A percentile compares a stretch with the other conserved stretches of the same genome.
phyloP scores from a whole-genome alignment of 2,888 invertebrate genomes.

The Tortricodes alternella region DNA sequence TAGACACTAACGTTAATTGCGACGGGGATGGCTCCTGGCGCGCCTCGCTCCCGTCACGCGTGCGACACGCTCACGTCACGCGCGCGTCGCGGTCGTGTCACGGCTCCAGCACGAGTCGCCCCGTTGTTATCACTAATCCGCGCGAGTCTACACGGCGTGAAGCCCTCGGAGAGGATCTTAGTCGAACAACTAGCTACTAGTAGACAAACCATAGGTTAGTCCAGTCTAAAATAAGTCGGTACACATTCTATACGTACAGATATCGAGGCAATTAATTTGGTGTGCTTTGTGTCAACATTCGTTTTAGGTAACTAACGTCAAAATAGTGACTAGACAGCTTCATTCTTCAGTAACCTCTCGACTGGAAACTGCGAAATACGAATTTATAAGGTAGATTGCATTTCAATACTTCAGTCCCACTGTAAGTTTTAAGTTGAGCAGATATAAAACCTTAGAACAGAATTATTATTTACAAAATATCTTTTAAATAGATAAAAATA shows the following conservation, averaged over 20 bases:
- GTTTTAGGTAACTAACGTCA: slow-evolving; percentile 32
- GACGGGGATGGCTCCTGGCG: slow-evolving; percentile 21
- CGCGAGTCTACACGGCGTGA: slow-evolving; percentile 46
- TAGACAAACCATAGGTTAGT: slow-evolving; percentile 2
- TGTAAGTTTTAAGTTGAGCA: slow-evolving; percentile 79
- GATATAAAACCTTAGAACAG: slow-evolving; percentile 77
- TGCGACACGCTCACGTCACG: slow-evolving; percentile 21
- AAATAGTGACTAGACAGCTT: slow-evolving; percentile 36
- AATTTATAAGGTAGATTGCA: slow-evolving; percentile 40
- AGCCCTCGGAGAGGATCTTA: slow-evolving; percentile 30
- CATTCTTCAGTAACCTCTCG: slow-evolving; percentile 38
- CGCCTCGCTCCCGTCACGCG: background rate
- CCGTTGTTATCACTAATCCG: background rate
- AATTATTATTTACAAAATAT: slow-evolving; percentile 78
- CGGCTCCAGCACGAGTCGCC: background rate
- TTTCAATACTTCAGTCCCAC: slow-evolving; percentile 63
- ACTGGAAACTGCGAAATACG: slow-evolving; percentile 40
- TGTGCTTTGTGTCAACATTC: slow-evolving; percentile 28
- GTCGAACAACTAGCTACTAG: slow-evolving; percentile 9
- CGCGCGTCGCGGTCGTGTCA: background rate
- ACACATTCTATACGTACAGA: slow-evolving; percentile 20
- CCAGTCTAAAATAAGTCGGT: slow-evolving; percentile 2
- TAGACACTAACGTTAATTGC: slow-evolving; percentile 47
- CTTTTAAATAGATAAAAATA: slow-evolving; percentile 67
- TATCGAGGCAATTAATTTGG: slow-evolving; percentile 30